A percentile compares a stretch with the other conserved stretches of the same genome.
phyloP scores from a whole-genome alignment of 2,888 invertebrate genomes.

The Chymomyza caudatula region DNA sequence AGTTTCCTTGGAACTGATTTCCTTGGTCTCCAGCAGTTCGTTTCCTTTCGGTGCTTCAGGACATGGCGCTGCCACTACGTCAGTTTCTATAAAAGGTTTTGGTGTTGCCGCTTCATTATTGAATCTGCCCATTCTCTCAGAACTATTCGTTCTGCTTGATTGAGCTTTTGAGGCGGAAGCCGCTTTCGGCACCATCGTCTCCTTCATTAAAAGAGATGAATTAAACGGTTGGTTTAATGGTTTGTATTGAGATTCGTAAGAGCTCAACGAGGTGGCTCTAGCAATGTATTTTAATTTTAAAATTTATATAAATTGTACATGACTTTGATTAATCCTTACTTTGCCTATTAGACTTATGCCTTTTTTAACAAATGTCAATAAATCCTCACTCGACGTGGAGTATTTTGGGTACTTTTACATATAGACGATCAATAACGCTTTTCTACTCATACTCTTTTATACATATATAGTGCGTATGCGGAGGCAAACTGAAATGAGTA shows the following conservation, averaged over 20 bases:
- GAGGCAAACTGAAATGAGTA: too few species aligned
- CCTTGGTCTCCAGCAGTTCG: not conserved
- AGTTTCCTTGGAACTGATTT: not conserved
- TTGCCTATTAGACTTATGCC: too few species aligned
- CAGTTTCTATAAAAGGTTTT: not conserved
- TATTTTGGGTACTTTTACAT: too few species aligned
- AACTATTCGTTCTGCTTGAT: conserved; percentile 52
- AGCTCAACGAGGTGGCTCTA: too few species aligned
- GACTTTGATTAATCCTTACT: too few species aligned
- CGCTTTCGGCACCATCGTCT: conserved; percentile 54
- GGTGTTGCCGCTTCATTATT: conserved; percentile 30
- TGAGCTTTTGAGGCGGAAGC: conserved; percentile 59
- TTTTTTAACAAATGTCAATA: too few species aligned
- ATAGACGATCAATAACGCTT: too few species aligned
- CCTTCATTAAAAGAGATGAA: conserved; percentile 38
- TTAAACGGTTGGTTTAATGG: not conserved
- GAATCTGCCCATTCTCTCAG: conserved; percentile 54
- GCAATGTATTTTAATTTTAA: too few species aligned
- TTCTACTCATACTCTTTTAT: too few species aligned
- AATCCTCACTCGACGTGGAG: too few species aligned
- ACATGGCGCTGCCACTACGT: not conserved
- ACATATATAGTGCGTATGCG: too few species aligned
- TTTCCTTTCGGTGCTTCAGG: not conserved
- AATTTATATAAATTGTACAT: too few species aligned
- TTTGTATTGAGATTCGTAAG: not conserved